These are phyloP conservation scores for Drosophila austrosaltans DNA, from an alignment of 2,888 invertebrate genomes.

Conservation along the genomic window DNA sequence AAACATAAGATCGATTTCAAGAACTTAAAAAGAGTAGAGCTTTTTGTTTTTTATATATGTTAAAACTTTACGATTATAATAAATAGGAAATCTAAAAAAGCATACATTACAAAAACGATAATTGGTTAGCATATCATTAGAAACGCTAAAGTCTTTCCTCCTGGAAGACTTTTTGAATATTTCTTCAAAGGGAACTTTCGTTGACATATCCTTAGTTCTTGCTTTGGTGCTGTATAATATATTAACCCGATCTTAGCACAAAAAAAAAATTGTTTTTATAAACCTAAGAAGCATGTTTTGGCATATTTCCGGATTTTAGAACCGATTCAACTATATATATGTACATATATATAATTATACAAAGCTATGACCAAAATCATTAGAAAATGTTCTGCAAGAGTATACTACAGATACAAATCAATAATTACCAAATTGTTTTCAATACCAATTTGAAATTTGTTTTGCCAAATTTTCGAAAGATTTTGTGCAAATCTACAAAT, in stretches of 20 bases:
- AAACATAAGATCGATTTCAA: no score
- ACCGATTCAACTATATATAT: no score
- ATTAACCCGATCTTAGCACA: background rate
- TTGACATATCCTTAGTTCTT: background rate
- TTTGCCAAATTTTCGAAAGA: background rate
- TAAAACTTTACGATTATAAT: no score
- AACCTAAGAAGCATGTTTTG: background rate
- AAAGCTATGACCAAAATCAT: background rate
- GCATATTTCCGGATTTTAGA: no score
- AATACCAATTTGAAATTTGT: background rate
- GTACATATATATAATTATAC: no score
- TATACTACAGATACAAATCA: background rate
- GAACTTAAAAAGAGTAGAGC: no score
- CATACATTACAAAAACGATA: background rate
- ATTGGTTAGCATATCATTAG: background rate
- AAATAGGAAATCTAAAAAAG: no score
- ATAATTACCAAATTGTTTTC: constrained; percentile 3
- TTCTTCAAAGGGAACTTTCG: background rate
- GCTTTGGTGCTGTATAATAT: background rate
- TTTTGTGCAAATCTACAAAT: background rate
- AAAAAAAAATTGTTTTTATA: background rate
- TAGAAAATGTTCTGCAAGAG: background rate
- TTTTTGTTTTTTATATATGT: no score
- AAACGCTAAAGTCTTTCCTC: background rate
- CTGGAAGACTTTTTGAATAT: background rate